Conservation (phyloP, 2,113 vertebrate genomes). For the Neolamprologus sp. region DNA sequence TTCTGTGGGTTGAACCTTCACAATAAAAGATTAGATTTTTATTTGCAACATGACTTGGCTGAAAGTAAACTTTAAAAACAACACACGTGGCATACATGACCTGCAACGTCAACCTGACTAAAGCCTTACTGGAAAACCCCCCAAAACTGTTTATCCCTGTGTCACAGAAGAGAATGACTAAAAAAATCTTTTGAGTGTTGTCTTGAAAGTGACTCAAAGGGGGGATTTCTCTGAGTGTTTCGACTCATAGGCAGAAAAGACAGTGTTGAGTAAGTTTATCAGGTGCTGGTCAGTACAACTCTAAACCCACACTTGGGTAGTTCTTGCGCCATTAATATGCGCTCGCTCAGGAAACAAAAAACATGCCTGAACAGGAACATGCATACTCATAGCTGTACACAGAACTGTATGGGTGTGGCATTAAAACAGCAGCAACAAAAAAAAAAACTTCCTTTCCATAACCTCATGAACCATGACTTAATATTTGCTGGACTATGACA, state of each 20-base stretch:
- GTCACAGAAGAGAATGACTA: background rate
- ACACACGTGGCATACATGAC: background rate
- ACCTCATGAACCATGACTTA: background rate
- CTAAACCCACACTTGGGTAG: background rate
- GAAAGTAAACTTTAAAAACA: background rate
- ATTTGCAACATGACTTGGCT: background rate
- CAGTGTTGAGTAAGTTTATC: background rate
- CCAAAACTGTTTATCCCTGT: background rate
- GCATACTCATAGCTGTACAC: background rate
- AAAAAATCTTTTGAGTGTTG: background rate
- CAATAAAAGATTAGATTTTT: background rate
- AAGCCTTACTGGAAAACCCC: background rate
- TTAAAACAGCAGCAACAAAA: background rate
- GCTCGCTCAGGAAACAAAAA: background rate
- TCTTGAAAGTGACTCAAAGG: background rate
- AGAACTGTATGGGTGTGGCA: background rate
- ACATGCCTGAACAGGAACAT: slow-evolving; percentile 37
- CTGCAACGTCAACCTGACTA: background rate
- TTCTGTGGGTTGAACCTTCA: background rate
- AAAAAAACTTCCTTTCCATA: background rate
- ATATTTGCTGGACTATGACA: background rate
- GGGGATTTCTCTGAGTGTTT: background rate
- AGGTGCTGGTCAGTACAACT: background rate
- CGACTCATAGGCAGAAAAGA: background rate
- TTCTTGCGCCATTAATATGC: background rate